Evolutionary conservation across 2,113 vertebrate genomes (phyloP), one percentile per base, ranked within the genome.

Genomic region (Osmerus mordax): DNA sequence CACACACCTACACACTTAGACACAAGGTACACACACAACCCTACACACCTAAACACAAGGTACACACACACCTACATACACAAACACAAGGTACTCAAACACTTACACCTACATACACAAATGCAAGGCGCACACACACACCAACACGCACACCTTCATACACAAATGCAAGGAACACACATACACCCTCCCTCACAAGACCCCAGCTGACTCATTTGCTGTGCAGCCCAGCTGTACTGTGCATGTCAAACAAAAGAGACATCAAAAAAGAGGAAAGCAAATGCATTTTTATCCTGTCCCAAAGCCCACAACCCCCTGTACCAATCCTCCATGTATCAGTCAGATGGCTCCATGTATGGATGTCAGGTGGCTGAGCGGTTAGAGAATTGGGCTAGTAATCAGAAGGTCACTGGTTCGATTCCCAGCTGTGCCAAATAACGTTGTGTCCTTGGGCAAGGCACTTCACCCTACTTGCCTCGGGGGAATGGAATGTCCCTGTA

Each of bases 181-280:
- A 29, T 14, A 47, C 59, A 53, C 13, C 18, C 16, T 53, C 58
- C 29, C 51, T 36, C 56, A 69, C 72, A 81, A 77, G 58, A 70
- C 74, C 66, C 66, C 9, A 58, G 74, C 77, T 76, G 71, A 87
- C 80, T 84, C 83, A 77, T 87, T 82, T 84, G 77, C 80, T 80
- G 70, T 76, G 75, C 78, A 81, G 76, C 70, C 70, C 79, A 77
- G 83, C 78, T 77, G 16, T 78, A 75, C 72, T 71, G 67, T 73
- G 76, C 62, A 73, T 69, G 75, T 84, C 78, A 82, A 82, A 84
- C 81, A 80, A 77, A 74, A 76, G 72, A 65, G 74, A 87, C 82
- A 87, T 89, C 73, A 85, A 88, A 84, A 78, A 70, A 23, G 36
- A 58, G 52, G 86, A 87, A 82, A 19, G 13, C 59, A 83, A 76